These are phyloP conservation scores for Conopomorpha cramerella DNA, from an alignment of 1,140 invertebrate species.

Conservation along the genomic window DNA sequence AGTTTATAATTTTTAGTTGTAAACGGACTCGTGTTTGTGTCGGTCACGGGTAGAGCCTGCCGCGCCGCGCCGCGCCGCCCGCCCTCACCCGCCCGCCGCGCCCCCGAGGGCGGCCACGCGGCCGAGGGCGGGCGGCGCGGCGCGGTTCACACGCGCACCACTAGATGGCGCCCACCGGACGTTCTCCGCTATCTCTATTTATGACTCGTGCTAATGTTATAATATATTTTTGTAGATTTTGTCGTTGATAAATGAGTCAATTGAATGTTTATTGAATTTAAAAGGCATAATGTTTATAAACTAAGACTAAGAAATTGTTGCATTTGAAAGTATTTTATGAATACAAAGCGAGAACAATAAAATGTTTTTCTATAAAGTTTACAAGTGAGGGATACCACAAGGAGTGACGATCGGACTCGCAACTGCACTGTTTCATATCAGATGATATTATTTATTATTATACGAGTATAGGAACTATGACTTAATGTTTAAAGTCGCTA, in stretches of 20 bases:
- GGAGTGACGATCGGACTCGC: constrained; percentile 33
- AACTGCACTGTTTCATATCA: constrained; percentile 36
- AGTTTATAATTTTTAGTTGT: constrained; percentile 51
- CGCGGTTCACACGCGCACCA: constrained; percentile 3
- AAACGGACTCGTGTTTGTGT: constrained; percentile 30
- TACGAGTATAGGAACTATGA: constrained; percentile 23
- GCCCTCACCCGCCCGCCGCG: background rate
- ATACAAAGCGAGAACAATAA: constrained; percentile 57
- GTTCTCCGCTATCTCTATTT: constrained; percentile 28
- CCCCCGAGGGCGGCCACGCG: constrained; percentile 6
- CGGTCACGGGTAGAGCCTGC: constrained; percentile 25
- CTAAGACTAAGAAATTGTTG: constrained; percentile 57
- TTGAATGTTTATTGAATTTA: constrained; percentile 58
- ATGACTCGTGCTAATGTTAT: constrained; percentile 54
- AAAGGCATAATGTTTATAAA: constrained; percentile 52
- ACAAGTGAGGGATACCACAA: constrained; percentile 40
- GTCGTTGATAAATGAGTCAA: constrained; percentile 59
- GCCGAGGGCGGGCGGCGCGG: constrained; percentile 10
- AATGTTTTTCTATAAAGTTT: constrained; percentile 57
- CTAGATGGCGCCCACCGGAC: constrained; percentile 20
- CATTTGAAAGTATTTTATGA: constrained; percentile 59
- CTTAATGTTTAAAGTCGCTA: constrained; percentile 28
- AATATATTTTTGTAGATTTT: constrained; percentile 60
- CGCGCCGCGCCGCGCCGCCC: constrained; percentile 6
- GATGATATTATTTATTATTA: constrained; percentile 42